Evolutionary conservation across 2,888 invertebrate genomes (phyloP), one percentile per base, ranked within the genome.

Genomic region (Prostheceraeus crozeri): DNA sequence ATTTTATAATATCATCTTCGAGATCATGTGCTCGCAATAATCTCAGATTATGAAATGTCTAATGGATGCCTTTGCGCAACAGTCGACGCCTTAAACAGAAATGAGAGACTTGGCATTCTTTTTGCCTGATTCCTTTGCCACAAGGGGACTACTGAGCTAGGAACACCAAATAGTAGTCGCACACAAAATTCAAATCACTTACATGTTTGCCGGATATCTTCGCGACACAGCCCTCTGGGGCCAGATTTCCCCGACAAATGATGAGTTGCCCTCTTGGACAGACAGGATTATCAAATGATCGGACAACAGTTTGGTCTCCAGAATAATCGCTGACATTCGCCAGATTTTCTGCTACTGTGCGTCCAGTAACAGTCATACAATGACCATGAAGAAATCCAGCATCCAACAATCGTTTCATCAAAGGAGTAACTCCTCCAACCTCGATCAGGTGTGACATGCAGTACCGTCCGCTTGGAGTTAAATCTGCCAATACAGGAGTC

Each of bases 121-220:
- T n/a, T n/a, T n/a, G n/a, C n/a, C n/a, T n/a, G n/a, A n/a, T n/a
- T n/a, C n/a, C n/a, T n/a, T n/a, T n/a, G n/a, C n/a, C n/a, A n/a
- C n/a, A n/a, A n/a, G n/a, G n/a, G n/a, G n/a, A n/a, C n/a, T n/a
- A n/a, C n/a, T n/a, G n/a, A n/a, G n/a, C n/a, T n/a, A n/a, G n/a
- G n/a, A n/a, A n/a, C n/a, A n/a, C n/a, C n/a, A n/a, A n/a, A n/a
- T n/a, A n/a, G n/a, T n/a, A n/a, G n/a, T n/a, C n/a, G n/a, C n/a
- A n/a, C n/a, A n/a, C n/a, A n/a, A n/a, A n/a, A n/a, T n/a, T n/a
- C n/a, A n/a, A n/a, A n/a, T n/a, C n/a, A n/a, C n/a, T n/a, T n/a
- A n/a, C n/a, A n/a, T n/a, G 56, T 52, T 59, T 56, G 25, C 59
- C 59, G 2, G 54, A 35, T 11, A 59, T 33, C 2, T 59, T 59